A percentile compares a stretch with the other conserved stretches of the same genome.
Evolutionary conservation across 2,113 vertebrate genomes (phyloP).

Genomic region (Eurypyga helias): DNA sequence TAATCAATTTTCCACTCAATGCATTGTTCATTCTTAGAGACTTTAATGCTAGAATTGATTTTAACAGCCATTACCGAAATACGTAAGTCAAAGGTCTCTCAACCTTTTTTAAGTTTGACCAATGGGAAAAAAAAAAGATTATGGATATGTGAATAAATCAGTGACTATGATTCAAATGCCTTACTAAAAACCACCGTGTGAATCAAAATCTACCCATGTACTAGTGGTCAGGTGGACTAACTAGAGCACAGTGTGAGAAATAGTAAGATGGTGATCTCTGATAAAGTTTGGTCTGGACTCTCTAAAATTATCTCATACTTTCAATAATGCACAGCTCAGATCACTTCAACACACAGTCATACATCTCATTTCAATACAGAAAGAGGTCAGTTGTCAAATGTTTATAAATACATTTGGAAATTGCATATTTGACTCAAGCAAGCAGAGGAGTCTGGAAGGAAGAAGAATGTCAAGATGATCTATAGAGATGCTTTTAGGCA

Average conservation of each 20-base stretch:
- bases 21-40: slow-evolving; percentile 84
- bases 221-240: slow-evolving; percentile 31
- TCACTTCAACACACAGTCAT: not conserved
- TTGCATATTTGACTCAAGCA: not conserved
- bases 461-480: not conserved
- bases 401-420: not conserved
- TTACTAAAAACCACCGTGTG: slow-evolving; percentile 63
- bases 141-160: slow-evolving; percentile 78
- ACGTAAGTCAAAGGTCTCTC: slow-evolving; percentile 80
- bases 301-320: slow-evolving; percentile 51
- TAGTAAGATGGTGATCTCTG: not conserved
- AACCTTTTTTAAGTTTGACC: slow-evolving; percentile 80
- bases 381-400: not conserved
- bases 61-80: slow-evolving; percentile 84
- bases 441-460: not conserved
- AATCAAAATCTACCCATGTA: slow-evolving; percentile 57
- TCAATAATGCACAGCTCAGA: not conserved
- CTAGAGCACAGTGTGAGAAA: slow-evolving; percentile 54
- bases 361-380: not conserved
- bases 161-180: slow-evolving; percentile 72
- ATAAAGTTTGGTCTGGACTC: not conserved
- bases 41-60: slow-evolving; percentile 86
- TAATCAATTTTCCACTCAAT: slow-evolving; percentile 86
- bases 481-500: not conserved
- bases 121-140: slow-evolving; percentile 69